Evolutionary conservation across 2,888 invertebrate species (phyloP).

Genomic region (Tortrix viridana): DNA sequence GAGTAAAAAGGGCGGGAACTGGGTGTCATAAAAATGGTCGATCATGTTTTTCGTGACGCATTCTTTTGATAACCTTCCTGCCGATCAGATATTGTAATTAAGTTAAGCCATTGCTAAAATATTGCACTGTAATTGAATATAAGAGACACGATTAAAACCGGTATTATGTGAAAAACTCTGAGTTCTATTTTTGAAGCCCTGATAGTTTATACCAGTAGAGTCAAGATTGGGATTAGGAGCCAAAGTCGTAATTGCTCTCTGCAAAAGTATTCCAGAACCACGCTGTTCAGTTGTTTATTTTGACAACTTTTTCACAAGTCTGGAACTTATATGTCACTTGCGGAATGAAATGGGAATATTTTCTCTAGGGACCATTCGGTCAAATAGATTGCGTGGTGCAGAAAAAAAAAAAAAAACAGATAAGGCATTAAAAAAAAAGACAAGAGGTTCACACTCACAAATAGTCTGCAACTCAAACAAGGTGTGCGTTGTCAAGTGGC

Average conservation of each 20-base stretch:
- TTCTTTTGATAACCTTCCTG: too few species aligned
- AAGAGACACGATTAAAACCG: too few species aligned
- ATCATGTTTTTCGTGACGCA: too few species aligned
- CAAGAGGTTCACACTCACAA: neutral
- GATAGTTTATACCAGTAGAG: too few species aligned
- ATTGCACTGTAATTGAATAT: too few species aligned
- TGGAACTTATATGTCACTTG: conserved; percentile 6
- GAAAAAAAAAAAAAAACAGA: neutral
- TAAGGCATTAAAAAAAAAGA: conserved; percentile 1
- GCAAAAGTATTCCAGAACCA: neutral
- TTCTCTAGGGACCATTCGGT: conserved; percentile 1
- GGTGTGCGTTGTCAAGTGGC: neutral
- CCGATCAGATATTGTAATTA: too few species aligned
- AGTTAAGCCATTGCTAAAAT: too few species aligned
- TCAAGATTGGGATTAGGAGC: conserved; percentile 6
- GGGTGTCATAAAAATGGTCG: too few species aligned
- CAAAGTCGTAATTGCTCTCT: conserved; percentile 2
- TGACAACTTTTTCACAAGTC: conserved; percentile 12
- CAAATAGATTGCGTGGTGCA: conserved; percentile 4
- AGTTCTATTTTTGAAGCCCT: too few species aligned
- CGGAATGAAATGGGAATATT: conserved; percentile 7
- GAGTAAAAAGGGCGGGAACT: too few species aligned
- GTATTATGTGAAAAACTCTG: too few species aligned
- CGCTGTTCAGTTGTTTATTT: neutral
- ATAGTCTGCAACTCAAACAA: neutral